These are phyloP conservation scores for Sparus aurata DNA, from an alignment of 2,797 vertebrate genomes.

Conservation along the genomic window DNA sequence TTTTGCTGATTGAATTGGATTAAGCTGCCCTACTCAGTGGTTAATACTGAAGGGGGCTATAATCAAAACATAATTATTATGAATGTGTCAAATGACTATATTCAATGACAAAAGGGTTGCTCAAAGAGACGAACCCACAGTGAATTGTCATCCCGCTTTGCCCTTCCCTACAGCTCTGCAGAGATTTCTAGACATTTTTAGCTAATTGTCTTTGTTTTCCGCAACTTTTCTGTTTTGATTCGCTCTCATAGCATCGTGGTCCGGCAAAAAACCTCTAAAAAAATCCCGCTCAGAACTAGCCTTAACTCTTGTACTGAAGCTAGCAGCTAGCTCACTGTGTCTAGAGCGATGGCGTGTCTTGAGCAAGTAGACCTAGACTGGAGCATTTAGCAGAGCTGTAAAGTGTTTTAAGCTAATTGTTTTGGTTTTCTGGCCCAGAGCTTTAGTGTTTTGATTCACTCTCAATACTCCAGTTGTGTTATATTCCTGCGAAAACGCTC, in stretches of 20 bases:
- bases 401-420: too few species aligned
- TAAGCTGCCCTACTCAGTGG: not conserved
- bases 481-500: too few species aligned
- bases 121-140: not conserved
- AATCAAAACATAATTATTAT: not conserved
- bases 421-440: too few species aligned
- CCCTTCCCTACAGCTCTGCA: not conserved
- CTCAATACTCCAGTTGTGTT: too few species aligned
- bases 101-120: not conserved
- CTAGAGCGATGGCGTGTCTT: too few species aligned
- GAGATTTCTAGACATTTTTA: not conserved
- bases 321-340: too few species aligned
- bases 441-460: too few species aligned
- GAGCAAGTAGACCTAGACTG: too few species aligned
- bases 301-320: too few species aligned
- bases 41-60: not conserved
- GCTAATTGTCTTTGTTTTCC: not conserved
- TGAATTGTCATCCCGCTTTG: not conserved
- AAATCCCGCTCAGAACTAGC: not conserved
- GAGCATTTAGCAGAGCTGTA: too few species aligned
- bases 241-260: not conserved
- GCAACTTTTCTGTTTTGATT: not conserved
- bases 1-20: not conserved
- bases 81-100: not conserved
- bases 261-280: not conserved